A percentile compares a stretch with the other conserved stretches of the same genome.
phyloP scores from a whole-genome alignment of 1,140 invertebrate genomes.

The Harpegnathos saltator region DNA sequence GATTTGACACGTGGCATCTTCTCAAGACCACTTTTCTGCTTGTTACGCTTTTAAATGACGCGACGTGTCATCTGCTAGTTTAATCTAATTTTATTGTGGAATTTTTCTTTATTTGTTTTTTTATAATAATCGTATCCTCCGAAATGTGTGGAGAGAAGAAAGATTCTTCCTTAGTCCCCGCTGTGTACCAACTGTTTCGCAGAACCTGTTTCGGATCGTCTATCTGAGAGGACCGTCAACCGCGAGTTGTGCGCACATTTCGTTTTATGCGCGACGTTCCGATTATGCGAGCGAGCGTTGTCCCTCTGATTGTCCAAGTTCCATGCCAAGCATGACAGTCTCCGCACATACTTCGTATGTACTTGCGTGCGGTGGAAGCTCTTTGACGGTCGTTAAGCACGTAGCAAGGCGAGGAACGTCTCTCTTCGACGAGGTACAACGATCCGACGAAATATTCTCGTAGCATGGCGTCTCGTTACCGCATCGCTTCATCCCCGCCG shows the following conservation, averaged over 20 bases:
- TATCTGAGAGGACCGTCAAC: not conserved
- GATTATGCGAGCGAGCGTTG: conserved; percentile 5
- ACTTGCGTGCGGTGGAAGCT: conserved; percentile 17
- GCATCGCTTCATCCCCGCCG: conserved; percentile 24
- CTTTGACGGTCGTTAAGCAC: conserved; percentile 48
- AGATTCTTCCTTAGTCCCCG: too few species aligned
- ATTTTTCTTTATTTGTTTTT: too few species aligned
- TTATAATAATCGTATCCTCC: too few species aligned
- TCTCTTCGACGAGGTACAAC: conserved; percentile 27
- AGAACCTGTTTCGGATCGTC: too few species aligned
- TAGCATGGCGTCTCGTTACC: conserved; percentile 28
- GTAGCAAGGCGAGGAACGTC: conserved; percentile 19
- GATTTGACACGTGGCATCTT: conserved; percentile 1
- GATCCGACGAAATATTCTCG: conserved; percentile 54
- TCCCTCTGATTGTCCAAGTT: conserved; percentile 29
- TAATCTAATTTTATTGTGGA: too few species aligned
- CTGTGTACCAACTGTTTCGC: too few species aligned
- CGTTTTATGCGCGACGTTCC: conserved; percentile 5
- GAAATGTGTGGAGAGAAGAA: too few species aligned
- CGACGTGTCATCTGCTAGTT: too few species aligned
- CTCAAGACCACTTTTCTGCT: not conserved
- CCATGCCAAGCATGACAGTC: not conserved
- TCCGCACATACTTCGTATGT: not conserved
- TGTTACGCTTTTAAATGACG: too few species aligned
- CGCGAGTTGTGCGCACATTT: not conserved